Base-by-base conservation (phyloP, 2,888 invertebrate genomes). In the Xanthorhoe designata region DNA sequence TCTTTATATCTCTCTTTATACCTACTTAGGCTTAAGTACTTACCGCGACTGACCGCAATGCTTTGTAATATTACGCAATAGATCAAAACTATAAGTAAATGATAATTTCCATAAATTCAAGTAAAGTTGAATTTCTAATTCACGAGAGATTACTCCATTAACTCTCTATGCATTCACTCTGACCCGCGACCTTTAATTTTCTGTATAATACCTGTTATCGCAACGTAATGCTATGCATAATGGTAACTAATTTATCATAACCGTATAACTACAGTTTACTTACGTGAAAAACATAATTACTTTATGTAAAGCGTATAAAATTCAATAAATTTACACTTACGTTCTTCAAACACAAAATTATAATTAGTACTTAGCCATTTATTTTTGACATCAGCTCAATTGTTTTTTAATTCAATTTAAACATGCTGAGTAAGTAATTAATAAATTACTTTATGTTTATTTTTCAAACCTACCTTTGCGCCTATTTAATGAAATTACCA, bases 141-240 rank as follows among this genome's bases (percentile, higher is more conserved):
- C 54, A 29, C 8, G n/a, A 42, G 42, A 61, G 50, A 60, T 42
- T 35, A 45, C 15, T 56, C 56, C 53, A 55, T 55, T 54, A 55
- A n/a, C 50, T 51, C 61, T 61, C 59, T 52, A 52, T 55, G 15
- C 18, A 52, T 56, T 49, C 53, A 57, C 10, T 60, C 19, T 55
- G 66, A 68, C 69, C 72, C 69, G 45, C 59, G 64, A 68, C 71
- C 73, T 67, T 58, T 69, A 66, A 69, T 70, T 69, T 62, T 56
- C 69, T 59, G 52, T 56, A 52, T 61, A 64, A 45, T 52, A 51
- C 45, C 45, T 55, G 45, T 56, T 19, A 57, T 61, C 15, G 24
- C 1, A 60, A 18, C 49, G 38, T 50, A 60, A 51, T 58, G 61
- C 17, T 61, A 50, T 56, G 58, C 69, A 51, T 67, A 55, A 65